These are phyloP conservation scores for Chaetodon trifascialis DNA, from an alignment of 2,113 vertebrate species.

Conservation along the genomic window DNA sequence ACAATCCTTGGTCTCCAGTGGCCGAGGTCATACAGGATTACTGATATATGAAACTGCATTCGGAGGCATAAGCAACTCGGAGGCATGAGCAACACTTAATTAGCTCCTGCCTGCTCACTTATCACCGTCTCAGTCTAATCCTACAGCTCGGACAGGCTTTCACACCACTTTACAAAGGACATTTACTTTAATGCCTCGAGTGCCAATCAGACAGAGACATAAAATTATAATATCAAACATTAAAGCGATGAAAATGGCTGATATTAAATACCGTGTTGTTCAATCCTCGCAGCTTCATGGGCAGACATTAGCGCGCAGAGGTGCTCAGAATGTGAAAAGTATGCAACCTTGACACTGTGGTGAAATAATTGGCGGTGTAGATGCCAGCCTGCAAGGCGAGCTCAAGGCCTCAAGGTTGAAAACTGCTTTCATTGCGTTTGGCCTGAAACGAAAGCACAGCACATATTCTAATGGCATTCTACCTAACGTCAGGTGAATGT, in stretches of 20 bases:
- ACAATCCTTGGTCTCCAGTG: slow-evolving; percentile 67
- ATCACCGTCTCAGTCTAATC: slow-evolving; percentile 58
- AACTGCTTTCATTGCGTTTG: slow-evolving; percentile 77
- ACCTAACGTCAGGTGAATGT: slow-evolving; percentile 76
- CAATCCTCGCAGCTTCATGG: not conserved
- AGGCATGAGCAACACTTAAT: slow-evolving; percentile 70
- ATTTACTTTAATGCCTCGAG: slow-evolving; percentile 38
- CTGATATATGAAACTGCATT: slow-evolving; percentile 74
- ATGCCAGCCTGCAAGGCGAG: slow-evolving; percentile 63
- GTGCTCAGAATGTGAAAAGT: slow-evolving; percentile 47
- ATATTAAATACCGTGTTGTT: slow-evolving; percentile 22
- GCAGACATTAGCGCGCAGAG: not conserved
- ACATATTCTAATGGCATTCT: slow-evolving; percentile 79
- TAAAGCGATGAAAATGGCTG: slow-evolving; percentile 25
- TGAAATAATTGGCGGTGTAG: slow-evolving; percentile 63
- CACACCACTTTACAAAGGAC: slow-evolving; percentile 58
- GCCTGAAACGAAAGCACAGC: slow-evolving; percentile 76
- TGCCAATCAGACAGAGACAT: slow-evolving; percentile 41
- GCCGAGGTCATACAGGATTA: slow-evolving; percentile 76
- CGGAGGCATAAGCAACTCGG: slow-evolving; percentile 58
- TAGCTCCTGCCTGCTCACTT: slow-evolving; percentile 64
- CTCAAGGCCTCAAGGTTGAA: slow-evolving; percentile 72
- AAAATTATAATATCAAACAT: slow-evolving; percentile 38
- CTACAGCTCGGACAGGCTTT: slow-evolving; percentile 53
- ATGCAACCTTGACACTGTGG: slow-evolving; percentile 62